Evolutionary conservation across 2,888 invertebrate genomes (phyloP).

Genomic region (Drosophila paucipuncta): DNA sequence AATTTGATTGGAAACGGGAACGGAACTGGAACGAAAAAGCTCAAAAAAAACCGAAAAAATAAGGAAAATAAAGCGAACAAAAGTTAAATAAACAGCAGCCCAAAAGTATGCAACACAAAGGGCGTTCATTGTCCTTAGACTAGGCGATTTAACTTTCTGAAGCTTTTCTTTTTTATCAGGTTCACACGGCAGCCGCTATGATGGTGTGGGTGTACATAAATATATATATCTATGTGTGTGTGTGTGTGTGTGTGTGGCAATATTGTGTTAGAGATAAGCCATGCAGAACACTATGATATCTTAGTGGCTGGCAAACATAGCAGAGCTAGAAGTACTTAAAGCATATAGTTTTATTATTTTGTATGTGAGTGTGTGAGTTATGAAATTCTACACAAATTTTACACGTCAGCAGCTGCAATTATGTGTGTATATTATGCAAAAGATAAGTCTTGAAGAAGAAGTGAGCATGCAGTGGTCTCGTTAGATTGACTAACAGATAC

Average conservation of each 20-base stretch:
- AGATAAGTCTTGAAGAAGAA: neutral
- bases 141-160: constrained; percentile 19
- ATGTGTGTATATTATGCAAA: neutral
- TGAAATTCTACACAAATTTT: neutral
- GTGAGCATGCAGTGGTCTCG: too few relatives aligned
- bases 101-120: constrained; percentile 39
- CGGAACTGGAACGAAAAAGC: neutral
- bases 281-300: neutral
- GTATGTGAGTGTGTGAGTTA: neutral
- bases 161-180: neutral
- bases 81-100: constrained; percentile 41
- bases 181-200: constrained; percentile 7
- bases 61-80: constrained; percentile 5
- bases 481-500: too few relatives aligned
- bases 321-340: neutral
- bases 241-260: neutral
- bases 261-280: neutral
- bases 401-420: neutral
- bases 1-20: constrained; percentile 1
- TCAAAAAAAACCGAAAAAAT: neutral
- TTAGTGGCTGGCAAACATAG: neutral
- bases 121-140: constrained; percentile 29
- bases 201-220: neutral
- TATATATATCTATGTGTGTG: too few relatives aligned
- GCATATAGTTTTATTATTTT: neutral